Evolutionary conservation across 2,113 vertebrate genomes (phyloP).

Genomic region (Cepphus grylle): DNA sequence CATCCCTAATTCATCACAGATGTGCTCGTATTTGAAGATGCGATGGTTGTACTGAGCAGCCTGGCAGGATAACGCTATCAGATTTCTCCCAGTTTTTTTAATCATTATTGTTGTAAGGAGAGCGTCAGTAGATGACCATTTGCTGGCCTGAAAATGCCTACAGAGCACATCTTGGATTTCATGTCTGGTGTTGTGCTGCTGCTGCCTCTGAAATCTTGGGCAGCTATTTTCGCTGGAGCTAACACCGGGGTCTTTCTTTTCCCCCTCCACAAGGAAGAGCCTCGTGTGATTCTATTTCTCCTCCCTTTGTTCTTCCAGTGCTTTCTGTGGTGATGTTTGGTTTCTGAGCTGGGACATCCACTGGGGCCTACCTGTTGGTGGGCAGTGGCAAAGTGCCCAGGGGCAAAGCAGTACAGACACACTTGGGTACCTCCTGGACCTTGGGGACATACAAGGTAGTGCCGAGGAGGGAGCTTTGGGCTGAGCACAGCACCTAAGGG

Average conservation of each 20-base stretch:
- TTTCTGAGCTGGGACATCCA: not conserved
- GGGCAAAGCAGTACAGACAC: not conserved
- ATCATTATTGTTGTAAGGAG: not conserved
- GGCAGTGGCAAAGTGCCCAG: no score
- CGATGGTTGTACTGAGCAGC: not conserved
- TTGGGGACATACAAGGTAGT: not conserved
- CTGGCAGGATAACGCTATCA: not conserved
- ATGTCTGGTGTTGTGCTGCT: not conserved
- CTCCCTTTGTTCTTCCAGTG: not conserved
- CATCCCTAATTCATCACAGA: not conserved
- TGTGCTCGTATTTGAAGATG: not conserved
- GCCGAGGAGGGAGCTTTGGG: not conserved
- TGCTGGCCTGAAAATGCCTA: not conserved
- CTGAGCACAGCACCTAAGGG: not conserved
- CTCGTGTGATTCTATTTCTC: not conserved
- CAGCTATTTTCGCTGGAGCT: not conserved
- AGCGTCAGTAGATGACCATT: not conserved
- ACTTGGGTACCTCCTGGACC: not conserved
- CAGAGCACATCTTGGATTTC: not conserved
- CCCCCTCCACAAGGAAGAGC: not conserved
- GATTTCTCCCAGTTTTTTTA: not conserved
- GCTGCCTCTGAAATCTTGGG: not conserved
- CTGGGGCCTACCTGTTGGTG: not conserved
- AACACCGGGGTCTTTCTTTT: not conserved
- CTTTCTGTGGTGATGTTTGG: not conserved